phyloP scores from a whole-genome alignment of 2,113 vertebrate genomes.

The Brachionichthys hirsutus region DNA sequence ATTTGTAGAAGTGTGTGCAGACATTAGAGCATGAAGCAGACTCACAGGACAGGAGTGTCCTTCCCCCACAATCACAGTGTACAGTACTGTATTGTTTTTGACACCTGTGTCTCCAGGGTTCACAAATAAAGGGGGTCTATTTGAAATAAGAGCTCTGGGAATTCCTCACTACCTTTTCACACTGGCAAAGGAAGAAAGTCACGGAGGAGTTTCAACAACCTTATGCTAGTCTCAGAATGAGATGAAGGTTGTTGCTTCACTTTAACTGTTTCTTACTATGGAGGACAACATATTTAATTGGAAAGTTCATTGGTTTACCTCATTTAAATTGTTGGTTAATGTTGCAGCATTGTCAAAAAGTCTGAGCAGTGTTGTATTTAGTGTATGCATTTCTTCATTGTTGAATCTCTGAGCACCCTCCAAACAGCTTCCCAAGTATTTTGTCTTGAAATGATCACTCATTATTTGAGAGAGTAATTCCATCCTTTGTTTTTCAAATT shows the following conservation, averaged over 20 bases:
- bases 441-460: not conserved
- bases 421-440: not conserved
- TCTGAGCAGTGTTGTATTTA: too few species aligned
- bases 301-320: constrained; percentile 9
- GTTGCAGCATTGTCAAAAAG: not conserved
- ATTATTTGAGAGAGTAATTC: constrained; percentile 3
- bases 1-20: constrained; percentile 35
- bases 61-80: constrained; percentile 47
- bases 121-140: constrained; percentile 55
- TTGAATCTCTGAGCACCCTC: not conserved
- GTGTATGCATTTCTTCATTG: not conserved
- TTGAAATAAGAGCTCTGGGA: constrained; percentile 64
- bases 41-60: too few species aligned
- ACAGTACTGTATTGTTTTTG: constrained; percentile 51
- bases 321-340: not conserved
- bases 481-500: constrained; percentile 1
- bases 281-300: constrained; percentile 1
- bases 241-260: constrained; percentile 4
- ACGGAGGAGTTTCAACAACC: constrained; percentile 57
- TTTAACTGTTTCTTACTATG: constrained; percentile 1
- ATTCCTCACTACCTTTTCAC: constrained; percentile 49
- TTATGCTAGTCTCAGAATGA: constrained; percentile 9
- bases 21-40: constrained; percentile 49
- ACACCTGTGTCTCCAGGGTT: constrained; percentile 25
- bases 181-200: constrained; percentile 36